These are phyloP conservation scores for Otis tarda DNA, from an alignment of 2,113 vertebrate genomes.

Conservation along the genomic window DNA sequence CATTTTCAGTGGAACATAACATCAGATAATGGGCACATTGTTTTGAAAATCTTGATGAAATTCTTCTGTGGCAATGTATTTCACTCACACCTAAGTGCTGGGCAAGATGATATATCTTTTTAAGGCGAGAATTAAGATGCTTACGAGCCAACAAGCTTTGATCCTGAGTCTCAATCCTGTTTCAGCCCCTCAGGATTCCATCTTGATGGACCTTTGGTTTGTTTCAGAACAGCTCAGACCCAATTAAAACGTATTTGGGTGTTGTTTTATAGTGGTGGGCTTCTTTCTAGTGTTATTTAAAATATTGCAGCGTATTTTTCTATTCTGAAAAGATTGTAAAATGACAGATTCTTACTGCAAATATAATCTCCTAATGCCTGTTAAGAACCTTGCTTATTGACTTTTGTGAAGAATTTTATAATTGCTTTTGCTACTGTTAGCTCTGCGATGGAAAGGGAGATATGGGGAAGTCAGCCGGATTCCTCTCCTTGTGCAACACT, in stretches of 20 bases:
- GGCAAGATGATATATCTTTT: neutral
- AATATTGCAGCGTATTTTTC: neutral
- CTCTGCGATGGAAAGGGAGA: neutral
- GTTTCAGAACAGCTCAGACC: neutral
- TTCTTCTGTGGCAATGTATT: constrained; percentile 1
- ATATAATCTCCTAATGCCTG: neutral
- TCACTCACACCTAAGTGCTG: neutral
- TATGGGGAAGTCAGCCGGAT: neutral
- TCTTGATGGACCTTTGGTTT: constrained; percentile 2
- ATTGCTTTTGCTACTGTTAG: neutral
- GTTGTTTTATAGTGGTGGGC: neutral
- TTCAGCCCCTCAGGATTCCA: neutral
- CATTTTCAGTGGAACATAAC: constrained; percentile 29
- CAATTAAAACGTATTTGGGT: neutral
- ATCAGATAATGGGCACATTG: constrained; percentile 15
- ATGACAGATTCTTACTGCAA: neutral
- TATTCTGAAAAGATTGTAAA: neutral
- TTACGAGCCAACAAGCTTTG: neutral
- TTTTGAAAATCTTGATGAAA: constrained; percentile 38
- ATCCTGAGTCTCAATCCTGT: neutral
- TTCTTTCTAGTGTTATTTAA: neutral
- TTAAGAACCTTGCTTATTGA: neutral
- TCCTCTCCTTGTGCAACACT: neutral
- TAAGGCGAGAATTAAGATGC: neutral
- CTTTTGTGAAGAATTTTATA: neutral